Base-by-base conservation (phyloP, 2,113 vertebrate genomes). In the Urocolius indicus region DNA sequence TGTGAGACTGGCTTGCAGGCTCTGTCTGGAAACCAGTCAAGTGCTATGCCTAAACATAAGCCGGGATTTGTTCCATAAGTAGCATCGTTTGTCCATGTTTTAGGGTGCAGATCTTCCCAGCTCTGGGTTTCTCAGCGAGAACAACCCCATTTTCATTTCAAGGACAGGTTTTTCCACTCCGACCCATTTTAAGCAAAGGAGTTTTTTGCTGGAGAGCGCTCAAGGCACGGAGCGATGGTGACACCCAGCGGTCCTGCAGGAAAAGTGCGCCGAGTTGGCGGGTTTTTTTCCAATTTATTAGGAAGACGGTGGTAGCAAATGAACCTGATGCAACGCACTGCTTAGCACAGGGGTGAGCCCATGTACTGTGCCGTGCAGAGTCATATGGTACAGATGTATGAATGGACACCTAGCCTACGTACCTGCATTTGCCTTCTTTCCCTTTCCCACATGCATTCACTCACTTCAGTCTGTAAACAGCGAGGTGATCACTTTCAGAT, bases 241-340 rank as follows among this genome's bases (percentile, higher is more conserved):
- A 95, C 95, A 90, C 95, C 52, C 80, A 67, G 96, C 75, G 95
- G 94, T 34, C 17, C 13, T 30, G 61, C 43, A 30, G 55, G 76
- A 89, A 87, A 96, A 92, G 34, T 59, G 61, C 93, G 94, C 29
- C 26, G 22, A 49, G 16, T 67, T 45, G 43, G 13, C 3, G 0
- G 12, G 0, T 32, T 51, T 89, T 76, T 87, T 78, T 16, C 30
- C n/a, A 16, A 1, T 22, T 72, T 41, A 14, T 32, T 38, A 9
- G 59, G 27, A 54, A 71, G 36, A 19, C 36, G 1, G 10, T 15
- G 46, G 22, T 11, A 62, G 41, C 36, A n/a, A 85, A 69, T 29
- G 27, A 54, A 46, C 13, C 23, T 48, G 62, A 21, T 10, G 14
- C 4, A 36, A 22, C 82, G 45, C 48, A 6, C 4, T 43, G 52